Evolutionary conservation across 2,113 vertebrate species (phyloP).

Genomic region (Hippoglossus stenolepis): DNA sequence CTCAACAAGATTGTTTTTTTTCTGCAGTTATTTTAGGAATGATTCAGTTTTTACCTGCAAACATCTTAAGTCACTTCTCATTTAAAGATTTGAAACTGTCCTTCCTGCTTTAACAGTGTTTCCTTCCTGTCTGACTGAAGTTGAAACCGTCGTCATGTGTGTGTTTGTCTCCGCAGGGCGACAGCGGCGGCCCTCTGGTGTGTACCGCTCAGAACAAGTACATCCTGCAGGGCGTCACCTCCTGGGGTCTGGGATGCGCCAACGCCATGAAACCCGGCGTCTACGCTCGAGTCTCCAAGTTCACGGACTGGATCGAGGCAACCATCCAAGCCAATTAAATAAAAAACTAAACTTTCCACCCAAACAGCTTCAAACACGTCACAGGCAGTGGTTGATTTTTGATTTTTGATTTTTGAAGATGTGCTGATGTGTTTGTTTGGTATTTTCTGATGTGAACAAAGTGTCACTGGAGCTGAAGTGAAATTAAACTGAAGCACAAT

Average conservation of each 20-base stretch:
- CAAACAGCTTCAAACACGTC: background rate
- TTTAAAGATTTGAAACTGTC: no score
- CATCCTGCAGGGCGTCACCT: constrained; percentile 94
- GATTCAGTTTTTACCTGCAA: no score
- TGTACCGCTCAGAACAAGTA: constrained; percentile 88
- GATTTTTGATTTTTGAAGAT: background rate
- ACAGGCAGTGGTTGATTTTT: background rate
- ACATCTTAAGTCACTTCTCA: no score
- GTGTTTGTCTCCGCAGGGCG: constrained; percentile 83
- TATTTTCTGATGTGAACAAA: background rate
- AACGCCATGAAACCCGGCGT: constrained; percentile 94
- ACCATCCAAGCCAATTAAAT: constrained; percentile 71
- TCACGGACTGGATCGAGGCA: constrained; percentile 86
- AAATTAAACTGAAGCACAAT: no score
- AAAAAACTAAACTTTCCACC: background rate
- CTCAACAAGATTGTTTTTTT: no score
- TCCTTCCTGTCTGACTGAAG: background rate
- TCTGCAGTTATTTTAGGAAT: no score
- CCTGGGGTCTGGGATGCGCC: constrained; percentile 96
- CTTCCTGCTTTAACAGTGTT: no score
- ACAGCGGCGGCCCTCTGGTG: constrained; percentile 96
- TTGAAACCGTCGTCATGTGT: background rate
- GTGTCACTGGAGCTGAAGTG: background rate
- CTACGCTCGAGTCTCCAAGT: constrained; percentile 91
- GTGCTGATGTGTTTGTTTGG: background rate